Evolutionary conservation across 2,113 vertebrate genomes (phyloP), one percentile per base, ranked within the genome.

Genomic region (Caretta caretta): DNA sequence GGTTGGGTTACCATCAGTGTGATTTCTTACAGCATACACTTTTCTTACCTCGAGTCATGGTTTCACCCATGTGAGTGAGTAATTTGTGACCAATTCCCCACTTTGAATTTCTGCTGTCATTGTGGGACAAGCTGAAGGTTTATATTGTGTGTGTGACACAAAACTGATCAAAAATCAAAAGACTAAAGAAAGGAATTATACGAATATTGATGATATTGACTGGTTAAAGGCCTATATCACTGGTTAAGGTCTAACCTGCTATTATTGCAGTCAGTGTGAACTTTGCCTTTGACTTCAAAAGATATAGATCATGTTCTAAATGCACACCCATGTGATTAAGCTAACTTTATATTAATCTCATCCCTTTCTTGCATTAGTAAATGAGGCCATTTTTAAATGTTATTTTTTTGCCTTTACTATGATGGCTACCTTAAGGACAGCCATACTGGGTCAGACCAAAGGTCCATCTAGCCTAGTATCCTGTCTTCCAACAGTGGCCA

Each of bases 211-310:
- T 6, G 25, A 27, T 6, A 59, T 46, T 65, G 49, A 53, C 8
- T 48, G n/a, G 46, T 90, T 88, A 78, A 57, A 17, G 14, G 59
- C 59, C 59, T 65, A 14, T 31, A 62, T 62, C 29, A 65, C 31
- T 12, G 31, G 29, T 16, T 31, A 65, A 35, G 42, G 53, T 2
- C 8, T 50, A 48, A 9, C 11, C 80, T 20, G 88, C 14, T 86
- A 3, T 76, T 88, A 48, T 50, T 81, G 53, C 86, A 56, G 29
- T 80, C 91, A 49, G 17, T 50, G 62, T 8, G 19, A 2, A 8
- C 8, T 83, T 92, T 91, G 86, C 16, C 81, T 57, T 87, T 56
- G 38, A 72, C 49, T 91, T 94, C 31, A 42, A 81, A n/a, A 76
- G 49, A 14, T 84, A 50, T 51, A 89, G 50, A 9, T 42, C 22